Conservation (phyloP, 2,797 vertebrate species). For the Muraenolepis orangiensis region DNA sequence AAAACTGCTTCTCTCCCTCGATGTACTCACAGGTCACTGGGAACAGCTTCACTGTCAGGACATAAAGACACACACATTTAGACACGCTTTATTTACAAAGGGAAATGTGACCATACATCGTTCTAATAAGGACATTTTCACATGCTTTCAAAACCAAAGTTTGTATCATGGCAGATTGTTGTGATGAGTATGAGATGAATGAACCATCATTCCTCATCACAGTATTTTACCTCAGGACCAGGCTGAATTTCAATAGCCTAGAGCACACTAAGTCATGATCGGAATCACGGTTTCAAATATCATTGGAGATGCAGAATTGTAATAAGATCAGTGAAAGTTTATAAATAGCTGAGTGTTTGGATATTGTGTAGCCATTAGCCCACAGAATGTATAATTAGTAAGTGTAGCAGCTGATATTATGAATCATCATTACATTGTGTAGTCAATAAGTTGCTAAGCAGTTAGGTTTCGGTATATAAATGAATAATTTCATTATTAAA, state of each 20-base stretch:
- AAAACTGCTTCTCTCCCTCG: conserved; percentile 94
- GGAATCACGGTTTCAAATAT: conserved; percentile 6
- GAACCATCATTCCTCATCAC: background rate
- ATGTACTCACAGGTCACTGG: conserved; percentile 92
- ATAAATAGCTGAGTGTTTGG: conserved; percentile 33
- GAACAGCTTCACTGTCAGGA: conserved; percentile 87
- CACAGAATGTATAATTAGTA: background rate
- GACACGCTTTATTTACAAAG: background rate
- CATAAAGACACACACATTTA: conserved; percentile 16
- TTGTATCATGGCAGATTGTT: too few species aligned
- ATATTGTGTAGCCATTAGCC: conserved; percentile 16
- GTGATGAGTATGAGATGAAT: background rate
- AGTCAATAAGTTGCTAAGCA: background rate
- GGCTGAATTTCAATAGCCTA: background rate
- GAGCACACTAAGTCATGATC: background rate
- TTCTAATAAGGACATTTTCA: too few species aligned
- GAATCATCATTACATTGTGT: background rate
- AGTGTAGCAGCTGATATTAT: background rate
- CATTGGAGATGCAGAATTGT: conserved; percentile 31
- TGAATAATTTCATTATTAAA: background rate
- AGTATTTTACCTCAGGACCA: background rate
- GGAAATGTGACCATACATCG: background rate
- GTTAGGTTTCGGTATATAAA: background rate
- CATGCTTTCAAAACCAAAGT: too few species aligned
- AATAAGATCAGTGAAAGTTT: conserved; percentile 36